Evolutionary conservation across 2,888 invertebrate genomes (phyloP), one percentile per base, ranked within the genome.

Genomic region (Euproctis similis): DNA sequence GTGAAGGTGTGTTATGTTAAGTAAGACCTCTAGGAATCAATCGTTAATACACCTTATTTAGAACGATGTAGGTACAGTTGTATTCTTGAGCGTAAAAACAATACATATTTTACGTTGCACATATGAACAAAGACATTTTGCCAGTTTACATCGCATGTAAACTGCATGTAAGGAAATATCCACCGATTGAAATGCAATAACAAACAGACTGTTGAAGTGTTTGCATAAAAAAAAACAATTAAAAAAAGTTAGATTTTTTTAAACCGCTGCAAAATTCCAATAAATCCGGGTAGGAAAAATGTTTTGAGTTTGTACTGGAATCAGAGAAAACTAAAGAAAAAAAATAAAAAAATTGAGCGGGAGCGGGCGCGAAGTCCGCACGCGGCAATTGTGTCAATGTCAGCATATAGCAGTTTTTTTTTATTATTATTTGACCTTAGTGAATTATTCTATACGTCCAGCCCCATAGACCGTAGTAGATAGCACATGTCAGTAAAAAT

Each of bases 301-400:
- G 53, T 49, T 56, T 54, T 46, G 54, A 52, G 54, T 60, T 55
- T 50, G 60, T 56, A 54, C 47, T 53, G 59, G 36, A 48, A 47
- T 58, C 50, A 48, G 58, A 46, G 23, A 50, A 60, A 60, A 54
- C n/a, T 45, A 52, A 56, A 46, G 54, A 65, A 66, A 69, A 57
- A 53, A 60, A 64, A 59, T 59, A 51, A n/a, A n/a, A n/a, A n/a
- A n/a, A 46, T 53, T 52, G 46, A 53, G 51, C 42, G 50, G 46
- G 46, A 53, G 56, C 49, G 53, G 58, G 56, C 62, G 64, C 73
- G 67, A 68, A 70, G 60, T 56, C 59, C 56, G 59, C 53, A 52
- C 57, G 50, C 49, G 53, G 56, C 60, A 78, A 72, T 57, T 75
- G 72, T 80, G 80, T 80, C 81, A 81, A 78, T 80, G 81, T 75